These are phyloP conservation scores for Muscicapa adusta DNA, from an alignment of 2,113 vertebrate genomes.

Conservation along the genomic window DNA sequence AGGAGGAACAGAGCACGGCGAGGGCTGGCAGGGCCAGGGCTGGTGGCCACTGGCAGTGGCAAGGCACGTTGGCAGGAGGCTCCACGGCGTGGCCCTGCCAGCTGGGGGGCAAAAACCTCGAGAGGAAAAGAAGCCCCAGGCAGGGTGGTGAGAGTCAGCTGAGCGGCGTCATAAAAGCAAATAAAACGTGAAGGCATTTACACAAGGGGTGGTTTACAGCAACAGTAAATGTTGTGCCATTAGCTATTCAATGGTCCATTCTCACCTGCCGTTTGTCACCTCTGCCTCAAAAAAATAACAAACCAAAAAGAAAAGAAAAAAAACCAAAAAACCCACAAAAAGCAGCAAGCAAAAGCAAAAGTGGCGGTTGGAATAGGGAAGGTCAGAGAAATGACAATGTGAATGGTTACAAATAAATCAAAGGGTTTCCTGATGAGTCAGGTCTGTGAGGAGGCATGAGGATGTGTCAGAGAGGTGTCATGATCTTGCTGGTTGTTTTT, in stretches of 20 bases:
- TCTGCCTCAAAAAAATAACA: background rate
- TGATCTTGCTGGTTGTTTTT: background rate
- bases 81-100: background rate
- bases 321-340: background rate
- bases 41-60: background rate
- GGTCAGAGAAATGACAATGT: background rate
- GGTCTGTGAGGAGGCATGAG: background rate
- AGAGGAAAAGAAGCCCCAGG: background rate
- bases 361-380: background rate
- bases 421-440: background rate
- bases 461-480: background rate
- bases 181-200: background rate
- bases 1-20: conserved; percentile 35
- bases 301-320: background rate
- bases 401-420: background rate
- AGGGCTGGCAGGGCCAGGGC: background rate
- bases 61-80: conserved; percentile 1
- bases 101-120: background rate
- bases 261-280: background rate
- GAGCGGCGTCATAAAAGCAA: background rate
- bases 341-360: conserved; percentile 24
- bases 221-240: background rate
- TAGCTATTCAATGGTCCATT: background rate
- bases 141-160: background rate
- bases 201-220: background rate